Conservation (phyloP, 2,797 vertebrate genomes). For the Pristis pectinata region DNA sequence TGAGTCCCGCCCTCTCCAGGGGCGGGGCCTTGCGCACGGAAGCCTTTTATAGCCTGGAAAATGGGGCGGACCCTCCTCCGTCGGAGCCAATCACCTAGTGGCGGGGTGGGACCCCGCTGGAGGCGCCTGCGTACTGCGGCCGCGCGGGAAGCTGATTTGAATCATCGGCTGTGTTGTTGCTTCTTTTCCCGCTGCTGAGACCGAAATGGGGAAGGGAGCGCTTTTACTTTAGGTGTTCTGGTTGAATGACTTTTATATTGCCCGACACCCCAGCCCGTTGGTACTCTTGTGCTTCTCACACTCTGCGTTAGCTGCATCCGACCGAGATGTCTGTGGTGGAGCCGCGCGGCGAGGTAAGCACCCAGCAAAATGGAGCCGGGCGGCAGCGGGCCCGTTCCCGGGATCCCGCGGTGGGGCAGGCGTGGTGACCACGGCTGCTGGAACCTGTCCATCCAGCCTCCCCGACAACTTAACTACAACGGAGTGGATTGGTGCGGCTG, state of each 20-base stretch:
- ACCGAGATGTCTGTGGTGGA: neutral
- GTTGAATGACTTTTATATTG: neutral
- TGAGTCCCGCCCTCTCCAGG: too few relatives aligned
- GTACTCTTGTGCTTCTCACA: neutral
- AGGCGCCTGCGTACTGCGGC: neutral
- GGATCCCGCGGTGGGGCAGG: neutral
- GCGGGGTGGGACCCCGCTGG: neutral
- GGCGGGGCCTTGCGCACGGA: neutral
- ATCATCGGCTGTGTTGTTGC: neutral
- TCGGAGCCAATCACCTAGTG: neutral
- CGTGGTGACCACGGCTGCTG: too few relatives aligned
- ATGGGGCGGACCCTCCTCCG: neutral
- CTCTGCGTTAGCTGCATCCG: neutral
- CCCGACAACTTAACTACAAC: neutral
- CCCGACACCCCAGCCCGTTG: neutral
- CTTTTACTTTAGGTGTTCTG: fast-evolving
- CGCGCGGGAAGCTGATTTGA: neutral
- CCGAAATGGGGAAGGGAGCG: neutral
- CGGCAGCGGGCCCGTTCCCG: neutral
- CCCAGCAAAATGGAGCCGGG: neutral
- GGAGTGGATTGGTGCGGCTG: neutral
- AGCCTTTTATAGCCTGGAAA: neutral
- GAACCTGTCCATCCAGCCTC: too few relatives aligned
- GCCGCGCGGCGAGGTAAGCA: neutral
- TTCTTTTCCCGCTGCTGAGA: neutral